Evolutionary conservation across 2,797 vertebrate species (phyloP).

Genomic region (Lutjanus argentimaculatus): DNA sequence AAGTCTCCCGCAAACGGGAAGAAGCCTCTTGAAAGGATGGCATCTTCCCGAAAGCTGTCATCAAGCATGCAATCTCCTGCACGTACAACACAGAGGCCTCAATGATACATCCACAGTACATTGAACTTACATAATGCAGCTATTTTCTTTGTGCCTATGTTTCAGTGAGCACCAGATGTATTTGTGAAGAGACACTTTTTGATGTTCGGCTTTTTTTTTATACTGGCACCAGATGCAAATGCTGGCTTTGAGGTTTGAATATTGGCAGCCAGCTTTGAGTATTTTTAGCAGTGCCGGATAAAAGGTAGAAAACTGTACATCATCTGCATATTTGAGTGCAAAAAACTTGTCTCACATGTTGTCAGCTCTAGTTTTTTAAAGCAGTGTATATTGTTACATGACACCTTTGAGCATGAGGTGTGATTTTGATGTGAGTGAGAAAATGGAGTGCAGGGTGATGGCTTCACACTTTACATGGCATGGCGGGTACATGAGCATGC

Average conservation of each 20-base stretch:
- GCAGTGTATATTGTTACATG: neutral
- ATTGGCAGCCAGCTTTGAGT: conserved; percentile 15
- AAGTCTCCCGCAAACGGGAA: conserved; percentile 89
- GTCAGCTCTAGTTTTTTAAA: conserved; percentile 1
- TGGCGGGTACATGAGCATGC: neutral
- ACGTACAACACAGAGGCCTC: conserved; percentile 92
- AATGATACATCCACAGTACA: conserved; percentile 86
- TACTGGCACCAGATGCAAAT: conserved; percentile 3
- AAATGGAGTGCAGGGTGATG: neutral
- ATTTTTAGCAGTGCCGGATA: conserved; percentile 22
- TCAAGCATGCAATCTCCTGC: conserved; percentile 93
- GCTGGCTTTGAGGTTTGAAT: conserved; percentile 40
- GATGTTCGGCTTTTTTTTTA: conserved; percentile 54
- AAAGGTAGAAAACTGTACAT: neutral
- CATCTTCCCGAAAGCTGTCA: conserved; percentile 90
- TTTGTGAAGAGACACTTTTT: conserved; percentile 57
- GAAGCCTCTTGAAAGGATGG: conserved; percentile 88
- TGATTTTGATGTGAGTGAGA: conserved; percentile 5
- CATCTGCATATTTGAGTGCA: conserved; percentile 18
- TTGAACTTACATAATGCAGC: conserved; percentile 88
- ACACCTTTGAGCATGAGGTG: conserved; percentile 1
- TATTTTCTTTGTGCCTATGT: conserved; percentile 93
- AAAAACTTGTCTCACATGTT: conserved; percentile 14
- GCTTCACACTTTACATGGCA: neutral
- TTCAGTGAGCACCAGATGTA: conserved; percentile 60